phyloP scores from a whole-genome alignment of 2,113 vertebrate genomes.

The Petroica traversi region DNA sequence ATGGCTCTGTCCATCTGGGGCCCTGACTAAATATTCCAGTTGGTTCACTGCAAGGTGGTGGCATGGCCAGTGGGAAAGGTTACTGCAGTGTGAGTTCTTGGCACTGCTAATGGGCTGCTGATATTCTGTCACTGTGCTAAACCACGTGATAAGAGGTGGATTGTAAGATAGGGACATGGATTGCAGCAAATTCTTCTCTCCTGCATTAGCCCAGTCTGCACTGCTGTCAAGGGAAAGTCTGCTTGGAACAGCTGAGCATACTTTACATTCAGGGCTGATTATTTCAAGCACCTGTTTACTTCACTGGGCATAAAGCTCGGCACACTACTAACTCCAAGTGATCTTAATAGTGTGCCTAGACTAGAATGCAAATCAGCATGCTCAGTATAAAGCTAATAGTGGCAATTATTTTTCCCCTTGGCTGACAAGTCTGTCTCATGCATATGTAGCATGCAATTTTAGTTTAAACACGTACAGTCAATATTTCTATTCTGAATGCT shows the following conservation, averaged over 20 bases:
- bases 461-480: not conserved
- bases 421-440: not conserved
- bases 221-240: not conserved
- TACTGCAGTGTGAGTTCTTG: not conserved
- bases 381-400: not conserved
- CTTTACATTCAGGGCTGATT: not conserved
- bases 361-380: not conserved
- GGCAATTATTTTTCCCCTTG: not conserved
- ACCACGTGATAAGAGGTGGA: not conserved
- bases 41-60: not conserved
- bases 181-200: not conserved
- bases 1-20: not conserved
- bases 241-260: constrained; percentile 22
- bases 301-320: not conserved
- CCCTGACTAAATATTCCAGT: not conserved
- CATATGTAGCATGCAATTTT: not conserved
- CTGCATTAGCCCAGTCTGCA: not conserved
- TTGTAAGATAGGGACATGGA: not conserved
- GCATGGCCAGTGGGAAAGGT: not conserved
- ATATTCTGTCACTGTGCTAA: not conserved
- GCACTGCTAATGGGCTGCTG: not conserved
- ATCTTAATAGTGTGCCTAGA: not conserved
- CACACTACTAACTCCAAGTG: not conserved
- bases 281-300: constrained; percentile 32
- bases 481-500: not conserved